Evolutionary conservation across 1,140 invertebrate species (phyloP).

Genomic region (Brachionus paranguensis): DNA sequence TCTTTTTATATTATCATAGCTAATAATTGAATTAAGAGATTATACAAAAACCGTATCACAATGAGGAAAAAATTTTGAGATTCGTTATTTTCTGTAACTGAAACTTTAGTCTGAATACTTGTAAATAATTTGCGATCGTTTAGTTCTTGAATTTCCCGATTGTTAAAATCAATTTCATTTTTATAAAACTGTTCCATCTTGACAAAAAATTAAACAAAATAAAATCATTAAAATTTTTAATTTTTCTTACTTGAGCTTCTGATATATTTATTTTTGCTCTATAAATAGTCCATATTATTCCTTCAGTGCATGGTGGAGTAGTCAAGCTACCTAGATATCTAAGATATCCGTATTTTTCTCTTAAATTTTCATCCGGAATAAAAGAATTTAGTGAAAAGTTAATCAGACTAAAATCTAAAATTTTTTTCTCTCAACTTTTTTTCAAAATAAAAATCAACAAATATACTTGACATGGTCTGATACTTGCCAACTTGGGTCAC

Average conservation of each 20-base stretch:
- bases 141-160: neutral
- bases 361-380: neutral
- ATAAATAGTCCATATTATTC: slow-evolving; percentile 80
- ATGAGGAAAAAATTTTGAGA: neutral
- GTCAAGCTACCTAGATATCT: slow-evolving; percentile 77
- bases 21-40: neutral
- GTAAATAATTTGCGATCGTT: neutral
- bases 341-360: slow-evolving; percentile 52
- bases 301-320: slow-evolving; percentile 78
- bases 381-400: neutral
- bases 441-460: neutral
- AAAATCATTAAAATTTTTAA: neutral
- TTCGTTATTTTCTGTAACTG: neutral
- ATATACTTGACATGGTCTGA: neutral
- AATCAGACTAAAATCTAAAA: neutral
- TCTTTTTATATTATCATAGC: neutral
- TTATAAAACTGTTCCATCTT: neutral
- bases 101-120: neutral
- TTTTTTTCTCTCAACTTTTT: neutral
- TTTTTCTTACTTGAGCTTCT: neutral
- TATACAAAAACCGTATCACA: neutral
- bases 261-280: slow-evolving; percentile 58
- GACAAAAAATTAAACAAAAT: neutral
- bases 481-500: neutral
- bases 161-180: neutral